These are phyloP conservation scores for Macropodus opercularis DNA, from an alignment of 2,797 vertebrate genomes.

Conservation along the genomic window DNA sequence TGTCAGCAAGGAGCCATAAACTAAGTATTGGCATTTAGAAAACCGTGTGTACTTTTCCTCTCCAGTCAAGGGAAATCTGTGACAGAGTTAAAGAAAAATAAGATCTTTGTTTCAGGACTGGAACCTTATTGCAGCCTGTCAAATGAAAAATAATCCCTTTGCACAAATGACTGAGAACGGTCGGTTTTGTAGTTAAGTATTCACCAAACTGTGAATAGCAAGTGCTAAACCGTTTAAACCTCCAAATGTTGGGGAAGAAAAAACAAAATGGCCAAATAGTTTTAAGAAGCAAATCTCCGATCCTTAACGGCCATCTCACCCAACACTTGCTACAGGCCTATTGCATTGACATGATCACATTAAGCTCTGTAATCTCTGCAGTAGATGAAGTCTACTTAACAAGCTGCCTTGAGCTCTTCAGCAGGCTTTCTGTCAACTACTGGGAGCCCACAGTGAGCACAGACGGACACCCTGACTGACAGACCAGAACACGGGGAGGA, in stretches of 20 bases:
- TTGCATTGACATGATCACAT: constrained; percentile 59
- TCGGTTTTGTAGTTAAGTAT: not conserved
- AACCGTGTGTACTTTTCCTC: constrained; percentile 9
- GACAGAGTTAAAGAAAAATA: constrained; percentile 23
- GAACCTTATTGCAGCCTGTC: not conserved
- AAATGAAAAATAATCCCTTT: not conserved
- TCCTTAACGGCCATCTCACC: constrained; percentile 51
- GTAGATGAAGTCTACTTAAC: constrained; percentile 76
- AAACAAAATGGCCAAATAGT: constrained; percentile 14
- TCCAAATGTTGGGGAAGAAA: not conserved
- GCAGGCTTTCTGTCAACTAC: constrained; percentile 70
- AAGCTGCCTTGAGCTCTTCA: constrained; percentile 72
- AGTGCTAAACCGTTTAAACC: constrained; percentile 7
- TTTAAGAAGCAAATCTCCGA: constrained; percentile 45
- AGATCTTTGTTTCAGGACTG: not conserved
- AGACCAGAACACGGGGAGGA: constrained; percentile 51
- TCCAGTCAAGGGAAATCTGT: constrained; percentile 12
- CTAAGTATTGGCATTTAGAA: constrained; percentile 33
- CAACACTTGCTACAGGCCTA: constrained; percentile 45
- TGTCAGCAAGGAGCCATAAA: constrained; percentile 39
- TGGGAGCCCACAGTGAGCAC: constrained; percentile 45
- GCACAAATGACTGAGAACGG: not conserved
- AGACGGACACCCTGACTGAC: constrained; percentile 63
- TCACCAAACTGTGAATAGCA: not conserved
- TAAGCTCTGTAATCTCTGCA: constrained; percentile 72